Percentiles rank a stretch among this genome's conserved stretches.
These are phyloP conservation scores for Drosophila mimica DNA, from an alignment of 2,888 invertebrate species.

Conservation along the genomic window DNA sequence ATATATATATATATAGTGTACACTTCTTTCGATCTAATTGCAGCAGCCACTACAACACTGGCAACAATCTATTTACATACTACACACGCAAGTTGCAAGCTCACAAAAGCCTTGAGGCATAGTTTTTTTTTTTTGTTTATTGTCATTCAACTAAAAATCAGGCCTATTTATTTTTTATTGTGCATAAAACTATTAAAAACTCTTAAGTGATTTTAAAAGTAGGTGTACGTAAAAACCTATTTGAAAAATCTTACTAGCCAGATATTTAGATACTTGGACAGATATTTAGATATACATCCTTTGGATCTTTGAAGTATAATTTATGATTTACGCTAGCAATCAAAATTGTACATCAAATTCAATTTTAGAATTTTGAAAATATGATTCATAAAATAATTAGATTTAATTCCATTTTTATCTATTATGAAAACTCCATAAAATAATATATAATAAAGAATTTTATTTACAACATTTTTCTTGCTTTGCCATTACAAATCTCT, in stretches of 20 bases:
- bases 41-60: slow-evolving; percentile 17
- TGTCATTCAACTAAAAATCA: neutral
- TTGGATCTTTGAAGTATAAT: too few species aligned
- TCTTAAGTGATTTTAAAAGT: neutral
- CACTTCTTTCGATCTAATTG: slow-evolving; percentile 19
- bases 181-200: neutral
- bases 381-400: neutral
- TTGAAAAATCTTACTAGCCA: too few species aligned
- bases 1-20: neutral
- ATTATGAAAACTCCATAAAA: neutral
- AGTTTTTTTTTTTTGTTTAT: neutral
- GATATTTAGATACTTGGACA: neutral
- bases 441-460: neutral
- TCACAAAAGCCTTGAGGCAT: slow-evolving; percentile 18
- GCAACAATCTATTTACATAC: slow-evolving; percentile 21
- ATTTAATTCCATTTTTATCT: neutral
- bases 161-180: neutral
- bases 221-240: neutral
- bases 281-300: neutral
- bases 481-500: neutral
- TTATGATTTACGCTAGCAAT: neutral
- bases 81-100: slow-evolving; percentile 2
- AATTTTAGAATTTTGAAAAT: neutral
- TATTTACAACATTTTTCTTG: neutral
- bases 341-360: neutral